Conservation (phyloP, 2,113 vertebrate species). For the Puffinus mauretanicus region DNA sequence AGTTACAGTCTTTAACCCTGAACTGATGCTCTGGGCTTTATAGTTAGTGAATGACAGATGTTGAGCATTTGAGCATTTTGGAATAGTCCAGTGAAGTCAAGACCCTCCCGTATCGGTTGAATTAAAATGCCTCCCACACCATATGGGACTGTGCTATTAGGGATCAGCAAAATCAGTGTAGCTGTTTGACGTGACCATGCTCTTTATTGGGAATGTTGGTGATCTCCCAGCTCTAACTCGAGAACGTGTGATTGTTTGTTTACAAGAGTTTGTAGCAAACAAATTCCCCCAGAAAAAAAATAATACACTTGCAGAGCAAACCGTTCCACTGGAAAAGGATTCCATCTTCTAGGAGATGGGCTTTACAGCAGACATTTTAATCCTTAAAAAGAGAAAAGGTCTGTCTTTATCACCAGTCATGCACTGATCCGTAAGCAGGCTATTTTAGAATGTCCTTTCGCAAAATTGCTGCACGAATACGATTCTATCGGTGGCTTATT, state of each 20-base stretch:
- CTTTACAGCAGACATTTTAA: neutral
- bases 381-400: neutral
- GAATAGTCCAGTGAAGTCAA: neutral
- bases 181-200: neutral
- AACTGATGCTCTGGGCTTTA: neutral
- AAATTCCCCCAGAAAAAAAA: neutral
- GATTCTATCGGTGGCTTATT: neutral
- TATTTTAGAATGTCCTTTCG: neutral
- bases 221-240: neutral
- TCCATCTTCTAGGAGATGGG: neutral
- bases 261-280: neutral
- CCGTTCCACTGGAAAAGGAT: neutral
- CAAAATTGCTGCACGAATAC: neutral
- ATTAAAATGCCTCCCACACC: neutral
- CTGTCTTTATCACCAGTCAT: neutral
- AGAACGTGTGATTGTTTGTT: neutral
- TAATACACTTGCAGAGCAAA: neutral
- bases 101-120: accelerated
- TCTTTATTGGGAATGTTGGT: neutral
- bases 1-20: neutral
- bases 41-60: neutral
- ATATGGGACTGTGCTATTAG: accelerated
- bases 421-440: neutral
- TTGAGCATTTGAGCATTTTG: neutral
- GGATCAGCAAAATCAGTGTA: neutral